Percentiles rank a stretch among this genome's conserved stretches.
Evolutionary conservation across 2,113 vertebrate species (phyloP).

Genomic region (Crotalus helleri): DNA sequence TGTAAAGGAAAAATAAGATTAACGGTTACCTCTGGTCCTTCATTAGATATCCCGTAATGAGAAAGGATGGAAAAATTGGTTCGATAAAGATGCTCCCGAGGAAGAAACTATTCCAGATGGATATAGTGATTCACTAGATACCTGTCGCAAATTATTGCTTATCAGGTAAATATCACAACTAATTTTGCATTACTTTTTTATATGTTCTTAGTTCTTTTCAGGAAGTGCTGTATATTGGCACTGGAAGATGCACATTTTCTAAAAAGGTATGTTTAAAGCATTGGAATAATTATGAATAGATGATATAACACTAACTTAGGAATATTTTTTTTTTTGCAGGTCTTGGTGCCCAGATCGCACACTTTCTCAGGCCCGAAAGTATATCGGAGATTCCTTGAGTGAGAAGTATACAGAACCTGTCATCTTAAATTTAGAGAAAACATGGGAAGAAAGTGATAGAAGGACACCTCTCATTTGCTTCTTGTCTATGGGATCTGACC

Average conservation of each 20-base stretch:
- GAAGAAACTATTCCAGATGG: conserved; percentile 74
- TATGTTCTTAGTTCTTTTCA: background rate
- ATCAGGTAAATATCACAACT: conserved; percentile 64
- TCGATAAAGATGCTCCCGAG: conserved; percentile 74
- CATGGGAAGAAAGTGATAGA: conserved; percentile 73
- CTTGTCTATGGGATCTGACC: conserved; percentile 76
- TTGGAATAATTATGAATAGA: conserved; percentile 11
- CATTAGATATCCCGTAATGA: conserved; percentile 67
- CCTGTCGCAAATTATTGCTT: conserved; percentile 71
- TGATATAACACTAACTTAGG: conserved; percentile 12
- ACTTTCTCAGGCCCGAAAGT: conserved; percentile 75
- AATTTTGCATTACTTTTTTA: background rate
- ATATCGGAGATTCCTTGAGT: conserved; percentile 68
- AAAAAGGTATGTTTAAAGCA: background rate
- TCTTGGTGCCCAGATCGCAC: conserved; percentile 79
- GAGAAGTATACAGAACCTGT: conserved; percentile 76
- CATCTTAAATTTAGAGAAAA: conserved; percentile 74
- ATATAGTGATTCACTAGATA: conserved; percentile 71
- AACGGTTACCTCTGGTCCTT: conserved; percentile 12
- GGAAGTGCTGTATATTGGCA: background rate
- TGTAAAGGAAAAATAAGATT: conserved; percentile 17
- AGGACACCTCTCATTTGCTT: conserved; percentile 75
- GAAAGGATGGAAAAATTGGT: conserved; percentile 74
- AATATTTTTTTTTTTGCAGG: conserved; percentile 58
- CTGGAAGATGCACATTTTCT: background rate